phyloP scores from a whole-genome alignment of 2,113 vertebrate species.

The Eclectus roratus region DNA sequence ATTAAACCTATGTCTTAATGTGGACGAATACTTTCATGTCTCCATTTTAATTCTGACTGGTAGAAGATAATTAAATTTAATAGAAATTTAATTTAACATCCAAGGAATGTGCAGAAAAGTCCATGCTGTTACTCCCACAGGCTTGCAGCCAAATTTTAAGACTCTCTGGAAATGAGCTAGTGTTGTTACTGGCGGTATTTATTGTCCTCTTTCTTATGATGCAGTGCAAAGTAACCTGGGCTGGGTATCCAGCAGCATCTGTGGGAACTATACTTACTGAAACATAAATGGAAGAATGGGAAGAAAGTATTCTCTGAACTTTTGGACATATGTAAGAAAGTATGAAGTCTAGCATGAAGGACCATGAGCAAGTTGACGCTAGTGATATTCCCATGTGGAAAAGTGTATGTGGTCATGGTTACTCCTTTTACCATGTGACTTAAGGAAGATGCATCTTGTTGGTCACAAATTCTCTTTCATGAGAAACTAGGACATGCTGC shows the following conservation, averaged over 20 bases:
- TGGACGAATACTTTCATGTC: accelerated
- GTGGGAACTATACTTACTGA: accelerated
- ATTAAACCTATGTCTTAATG: neutral
- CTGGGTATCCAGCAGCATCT: neutral
- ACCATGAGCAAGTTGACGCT: neutral
- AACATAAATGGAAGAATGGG: neutral
- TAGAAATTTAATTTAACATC: accelerated
- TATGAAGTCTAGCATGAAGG: neutral
- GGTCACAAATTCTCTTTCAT: neutral
- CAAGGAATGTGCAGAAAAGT: neutral
- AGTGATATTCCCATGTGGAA: neutral
- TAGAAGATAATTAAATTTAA: neutral
- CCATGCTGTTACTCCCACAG: neutral
- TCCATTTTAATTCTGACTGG: neutral
- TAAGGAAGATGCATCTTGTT: neutral
- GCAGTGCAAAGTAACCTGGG: neutral
- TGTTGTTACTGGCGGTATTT: neutral
- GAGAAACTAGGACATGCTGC: neutral
- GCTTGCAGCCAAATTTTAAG: neutral
- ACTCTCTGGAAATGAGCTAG: neutral
- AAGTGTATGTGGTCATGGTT: neutral
- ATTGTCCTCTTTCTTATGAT: neutral
- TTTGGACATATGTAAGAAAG: neutral
- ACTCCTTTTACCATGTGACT: neutral
- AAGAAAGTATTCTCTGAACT: neutral